Percentiles rank a stretch among this genome's conserved stretches.
These are phyloP conservation scores for Siniperca obscura DNA, from an alignment of 2,797 vertebrate species.

Conservation along the genomic window DNA sequence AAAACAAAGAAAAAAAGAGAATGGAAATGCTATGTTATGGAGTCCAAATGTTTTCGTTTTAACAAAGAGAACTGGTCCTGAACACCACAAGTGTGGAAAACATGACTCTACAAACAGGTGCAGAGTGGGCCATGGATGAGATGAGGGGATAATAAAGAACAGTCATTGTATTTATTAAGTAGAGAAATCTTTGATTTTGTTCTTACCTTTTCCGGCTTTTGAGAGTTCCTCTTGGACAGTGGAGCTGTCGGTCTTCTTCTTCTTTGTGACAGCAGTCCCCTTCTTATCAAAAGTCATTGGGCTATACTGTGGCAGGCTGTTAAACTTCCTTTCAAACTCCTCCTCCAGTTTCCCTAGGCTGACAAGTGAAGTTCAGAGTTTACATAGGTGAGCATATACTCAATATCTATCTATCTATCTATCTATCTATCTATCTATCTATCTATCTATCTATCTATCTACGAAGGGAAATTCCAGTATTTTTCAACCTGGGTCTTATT, in stretches of 20 bases:
- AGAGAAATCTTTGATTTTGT: constrained; percentile 5
- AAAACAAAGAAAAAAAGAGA: constrained; percentile 71
- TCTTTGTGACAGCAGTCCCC: constrained; percentile 90
- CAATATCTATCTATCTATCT: too few species aligned
- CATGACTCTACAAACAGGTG: constrained; percentile 33
- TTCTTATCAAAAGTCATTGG: constrained; percentile 97
- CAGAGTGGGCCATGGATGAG: constrained; percentile 51
- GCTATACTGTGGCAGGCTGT: constrained; percentile 97
- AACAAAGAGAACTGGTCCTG: constrained; percentile 56
- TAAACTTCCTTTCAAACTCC: constrained; percentile 99
- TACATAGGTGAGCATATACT: background rate
- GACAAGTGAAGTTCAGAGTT: constrained; percentile 39
- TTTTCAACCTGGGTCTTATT: too few species aligned
- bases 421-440: too few species aligned
- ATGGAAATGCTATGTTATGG: constrained; percentile 80
- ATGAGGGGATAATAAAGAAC: constrained; percentile 60
- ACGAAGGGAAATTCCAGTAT: too few species aligned
- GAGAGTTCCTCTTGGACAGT: constrained; percentile 84
- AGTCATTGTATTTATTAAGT: constrained; percentile 29
- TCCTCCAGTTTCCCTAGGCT: constrained; percentile 97
- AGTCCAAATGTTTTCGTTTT: constrained; percentile 64
- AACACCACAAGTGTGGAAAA: constrained; percentile 42
- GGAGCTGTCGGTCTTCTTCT: constrained; percentile 88
- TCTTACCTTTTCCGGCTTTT: constrained; percentile 91
- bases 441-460: too few species aligned